Percentiles rank a stretch among this genome's conserved stretches.
Conservation (phyloP, 2,797 vertebrate species). For the Adelosebastes latens region DNA sequence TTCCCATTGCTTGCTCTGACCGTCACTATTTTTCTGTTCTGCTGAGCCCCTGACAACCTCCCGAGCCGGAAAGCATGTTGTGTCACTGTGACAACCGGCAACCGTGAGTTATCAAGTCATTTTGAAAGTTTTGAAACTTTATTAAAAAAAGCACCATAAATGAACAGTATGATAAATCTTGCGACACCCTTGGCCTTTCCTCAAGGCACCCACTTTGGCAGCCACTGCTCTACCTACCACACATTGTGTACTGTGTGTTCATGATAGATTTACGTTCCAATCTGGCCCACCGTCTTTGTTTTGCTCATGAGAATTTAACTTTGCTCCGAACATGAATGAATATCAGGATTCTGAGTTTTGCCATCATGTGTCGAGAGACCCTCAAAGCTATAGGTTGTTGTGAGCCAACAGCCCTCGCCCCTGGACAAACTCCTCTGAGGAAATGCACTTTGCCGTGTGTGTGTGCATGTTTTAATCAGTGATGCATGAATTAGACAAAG, state of each 20-base stretch:
- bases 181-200: neutral
- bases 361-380: neutral
- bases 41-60: neutral
- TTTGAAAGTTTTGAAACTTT: neutral
- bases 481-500: slow-evolving; percentile 12
- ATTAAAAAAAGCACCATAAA: neutral
- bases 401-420: neutral
- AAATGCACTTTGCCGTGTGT: neutral
- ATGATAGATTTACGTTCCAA: slow-evolving; percentile 1
- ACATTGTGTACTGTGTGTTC: neutral
- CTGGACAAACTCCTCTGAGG: slow-evolving; percentile 5
- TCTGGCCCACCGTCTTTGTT: neutral
- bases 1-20: neutral
- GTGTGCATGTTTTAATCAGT: slow-evolving; percentile 2
- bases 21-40: neutral
- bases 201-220: neutral
- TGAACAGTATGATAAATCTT: neutral
- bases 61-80: neutral
- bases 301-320: neutral
- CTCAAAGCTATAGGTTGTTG: neutral
- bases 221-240: neutral
- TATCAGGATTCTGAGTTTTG: neutral
- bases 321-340: neutral
- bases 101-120: neutral
- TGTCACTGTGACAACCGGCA: neutral